phyloP scores from a whole-genome alignment of 2,113 vertebrate species.

The Antechinus stuartii region DNA sequence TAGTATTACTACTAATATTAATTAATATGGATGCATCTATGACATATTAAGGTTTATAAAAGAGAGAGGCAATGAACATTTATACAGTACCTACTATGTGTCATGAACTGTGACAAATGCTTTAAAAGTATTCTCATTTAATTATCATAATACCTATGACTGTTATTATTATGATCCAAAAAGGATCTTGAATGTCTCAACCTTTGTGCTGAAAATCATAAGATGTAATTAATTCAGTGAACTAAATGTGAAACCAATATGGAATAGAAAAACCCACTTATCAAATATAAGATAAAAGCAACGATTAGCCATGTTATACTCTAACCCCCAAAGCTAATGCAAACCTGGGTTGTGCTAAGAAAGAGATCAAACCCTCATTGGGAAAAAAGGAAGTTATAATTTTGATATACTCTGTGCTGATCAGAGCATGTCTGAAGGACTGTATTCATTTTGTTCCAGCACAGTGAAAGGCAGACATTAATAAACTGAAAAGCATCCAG shows the following conservation, averaged over 20 bases:
- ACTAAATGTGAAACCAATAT: not conserved
- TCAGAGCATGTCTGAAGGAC: not conserved
- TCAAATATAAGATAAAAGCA: not conserved
- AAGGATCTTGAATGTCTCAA: not conserved
- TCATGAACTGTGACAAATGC: not conserved
- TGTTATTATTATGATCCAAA: not conserved
- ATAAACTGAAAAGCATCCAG: not conserved
- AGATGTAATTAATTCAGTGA: not conserved
- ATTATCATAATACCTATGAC: not conserved
- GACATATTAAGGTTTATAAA: not conserved
- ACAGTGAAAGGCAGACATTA: not conserved
- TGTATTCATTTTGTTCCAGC: not conserved
- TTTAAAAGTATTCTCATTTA: not conserved
- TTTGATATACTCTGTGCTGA: not conserved
- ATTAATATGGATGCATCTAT: not conserved
- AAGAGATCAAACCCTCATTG: not conserved
- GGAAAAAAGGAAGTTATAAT: not conserved
- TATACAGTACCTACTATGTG: not conserved
- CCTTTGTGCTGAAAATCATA: not conserved
- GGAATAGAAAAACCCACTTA: not conserved
- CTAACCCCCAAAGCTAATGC: not conserved
- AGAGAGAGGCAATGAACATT: not conserved
- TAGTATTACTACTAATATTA: not conserved
- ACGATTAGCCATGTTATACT: not conserved
- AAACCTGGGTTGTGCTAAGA: not conserved